Evolutionary conservation across 2,888 invertebrate species (phyloP).

Genomic region (Alsophila aescularia): DNA sequence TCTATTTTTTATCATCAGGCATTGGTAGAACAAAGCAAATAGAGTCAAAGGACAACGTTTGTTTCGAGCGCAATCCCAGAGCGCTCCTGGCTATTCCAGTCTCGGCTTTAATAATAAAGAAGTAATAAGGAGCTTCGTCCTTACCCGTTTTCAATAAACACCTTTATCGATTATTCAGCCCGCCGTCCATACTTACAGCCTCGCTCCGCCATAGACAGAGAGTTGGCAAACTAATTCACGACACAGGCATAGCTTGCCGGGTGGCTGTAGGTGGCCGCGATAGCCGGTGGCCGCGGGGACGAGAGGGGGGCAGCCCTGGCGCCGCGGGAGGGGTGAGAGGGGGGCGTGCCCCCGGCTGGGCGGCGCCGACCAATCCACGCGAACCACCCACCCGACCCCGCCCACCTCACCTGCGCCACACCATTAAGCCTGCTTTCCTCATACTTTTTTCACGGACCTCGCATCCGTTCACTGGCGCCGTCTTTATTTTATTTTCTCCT

Average conservation of each 20-base stretch:
- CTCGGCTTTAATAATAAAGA: constrained; percentile 77
- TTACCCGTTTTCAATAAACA: constrained; percentile 84
- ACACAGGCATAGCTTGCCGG: constrained; percentile 82
- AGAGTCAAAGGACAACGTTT: constrained; percentile 9
- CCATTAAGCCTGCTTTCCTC: constrained; percentile 80
- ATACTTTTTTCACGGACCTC: constrained; percentile 82
- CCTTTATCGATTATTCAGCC: constrained; percentile 84
- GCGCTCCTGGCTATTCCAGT: constrained; percentile 48
- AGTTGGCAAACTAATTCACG: constrained; percentile 84
- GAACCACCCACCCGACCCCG: constrained; percentile 76
- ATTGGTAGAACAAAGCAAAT: constrained; percentile 12
- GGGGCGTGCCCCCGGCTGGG: constrained; percentile 78
- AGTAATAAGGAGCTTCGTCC: constrained; percentile 81
- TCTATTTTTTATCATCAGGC: not conserved
- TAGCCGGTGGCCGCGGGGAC: constrained; percentile 76
- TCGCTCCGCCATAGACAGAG: constrained; percentile 83
- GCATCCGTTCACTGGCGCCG: constrained; percentile 80
- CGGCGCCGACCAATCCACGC: constrained; percentile 80
- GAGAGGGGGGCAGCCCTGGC: constrained; percentile 45
- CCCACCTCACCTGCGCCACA: constrained; percentile 83
- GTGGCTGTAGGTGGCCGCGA: constrained; percentile 79
- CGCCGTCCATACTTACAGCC: constrained; percentile 83
- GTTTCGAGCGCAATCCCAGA: constrained; percentile 19
- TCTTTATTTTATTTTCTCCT: constrained; percentile 85
- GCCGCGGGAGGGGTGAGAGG: constrained; percentile 43